Conservation (phyloP, 2,888 invertebrate genomes). For the Eupithecia inturbata region DNA sequence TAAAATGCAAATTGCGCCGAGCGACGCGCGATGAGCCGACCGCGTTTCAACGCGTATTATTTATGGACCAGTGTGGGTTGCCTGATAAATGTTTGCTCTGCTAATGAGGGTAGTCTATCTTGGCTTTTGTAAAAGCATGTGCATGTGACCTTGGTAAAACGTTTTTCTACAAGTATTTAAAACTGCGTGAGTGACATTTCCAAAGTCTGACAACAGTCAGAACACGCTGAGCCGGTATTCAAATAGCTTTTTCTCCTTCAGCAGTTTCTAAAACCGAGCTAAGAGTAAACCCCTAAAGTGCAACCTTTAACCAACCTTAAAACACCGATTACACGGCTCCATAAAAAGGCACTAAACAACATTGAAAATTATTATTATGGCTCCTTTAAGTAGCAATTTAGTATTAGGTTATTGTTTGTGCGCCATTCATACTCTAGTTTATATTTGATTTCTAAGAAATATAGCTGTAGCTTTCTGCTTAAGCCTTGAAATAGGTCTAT, state of each 20-base stretch:
- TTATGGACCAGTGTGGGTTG: slow-evolving; percentile 35
- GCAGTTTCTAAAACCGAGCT: slow-evolving; percentile 1
- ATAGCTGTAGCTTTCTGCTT: background rate
- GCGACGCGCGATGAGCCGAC: slow-evolving; percentile 31
- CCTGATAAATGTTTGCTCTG: slow-evolving; percentile 13
- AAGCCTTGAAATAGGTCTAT: background rate
- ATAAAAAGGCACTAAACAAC: background rate
- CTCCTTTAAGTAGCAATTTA: slow-evolving; percentile 11
- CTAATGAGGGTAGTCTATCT: slow-evolving; percentile 1
- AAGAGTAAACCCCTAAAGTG: background rate
- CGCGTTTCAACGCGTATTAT: slow-evolving; percentile 30
- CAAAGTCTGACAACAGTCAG: background rate
- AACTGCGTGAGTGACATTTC: background rate
- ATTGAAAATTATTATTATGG: slow-evolving; percentile 5
- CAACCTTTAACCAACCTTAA: background rate
- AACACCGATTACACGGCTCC: background rate
- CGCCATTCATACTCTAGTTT: background rate
- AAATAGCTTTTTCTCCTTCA: background rate
- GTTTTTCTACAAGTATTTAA: background rate
- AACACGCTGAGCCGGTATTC: background rate
- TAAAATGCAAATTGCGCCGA: slow-evolving; percentile 56
- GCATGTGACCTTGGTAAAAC: background rate
- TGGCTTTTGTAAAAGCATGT: background rate
- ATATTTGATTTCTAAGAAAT: background rate
- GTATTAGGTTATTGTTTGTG: background rate